Base-by-base conservation (phyloP, 2,888 invertebrate species). In the Clistopyga incitator region DNA sequence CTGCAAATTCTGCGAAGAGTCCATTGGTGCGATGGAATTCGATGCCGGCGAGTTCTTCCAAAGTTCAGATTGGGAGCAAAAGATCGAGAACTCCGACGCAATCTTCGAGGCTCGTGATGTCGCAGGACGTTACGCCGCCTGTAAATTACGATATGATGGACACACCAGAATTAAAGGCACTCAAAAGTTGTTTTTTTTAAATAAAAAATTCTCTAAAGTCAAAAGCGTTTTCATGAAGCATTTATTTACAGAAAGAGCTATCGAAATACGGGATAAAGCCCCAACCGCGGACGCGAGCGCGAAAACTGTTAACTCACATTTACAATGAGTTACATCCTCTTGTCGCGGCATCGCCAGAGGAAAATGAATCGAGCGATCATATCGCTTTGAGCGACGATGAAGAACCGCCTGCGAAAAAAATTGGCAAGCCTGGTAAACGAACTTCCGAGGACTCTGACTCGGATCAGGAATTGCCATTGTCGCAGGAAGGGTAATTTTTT, bases 271-370 rank as follows among this genome's bases (percentile, higher is more conserved):
- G 95, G 45, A 90, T 95, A 6, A 94, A 94, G 83, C 92, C 93
- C 38, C 91, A 95, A 52, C 94, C 93, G 29, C 93, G 94, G 77
- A 93, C 93, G 18, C 94, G 94, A 88, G 95, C 95, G 81, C 93
- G 94, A 64, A 90, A 93, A 81, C 87, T 95, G 71, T 91, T 95
- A 74, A 92, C 93, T 56, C 94, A 95, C 81, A 94, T 95, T 86
- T 95, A 95, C 87, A 92, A 94, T n/a, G 93, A 94, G 86, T 93
- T 94, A 34, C 95, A 95, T 89, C 94, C 94, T 64, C 81, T 87
- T 34, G 86, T 91, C n/a, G 45, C 78, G 42, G 38, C 29, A 6
- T 6, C 74, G 56, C 34, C 56, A 34, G 61, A 65, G 29, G 23
- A 52, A 65, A 76, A 52, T 25, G 2, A 59, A 15, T n/a, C 29